Evolutionary conservation across 2,797 vertebrate genomes (phyloP).

Genomic region (Oreochromis grahami): DNA sequence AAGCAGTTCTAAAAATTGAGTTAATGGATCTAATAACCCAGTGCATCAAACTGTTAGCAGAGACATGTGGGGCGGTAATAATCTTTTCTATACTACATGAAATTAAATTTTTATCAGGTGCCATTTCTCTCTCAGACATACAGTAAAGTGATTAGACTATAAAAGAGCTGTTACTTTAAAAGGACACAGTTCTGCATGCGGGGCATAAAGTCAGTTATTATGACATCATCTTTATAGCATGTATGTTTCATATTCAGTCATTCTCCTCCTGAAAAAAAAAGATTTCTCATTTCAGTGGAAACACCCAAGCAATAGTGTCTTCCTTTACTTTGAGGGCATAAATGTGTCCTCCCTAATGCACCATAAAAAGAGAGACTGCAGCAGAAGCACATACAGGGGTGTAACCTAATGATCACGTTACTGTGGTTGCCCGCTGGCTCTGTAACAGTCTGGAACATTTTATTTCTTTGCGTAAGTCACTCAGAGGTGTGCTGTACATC

Average conservation of each 20-base stretch:
- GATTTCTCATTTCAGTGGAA: constrained; percentile 4
- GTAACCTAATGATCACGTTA: constrained; percentile 51
- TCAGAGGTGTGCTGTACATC: constrained; percentile 28
- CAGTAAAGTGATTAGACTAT: background rate
- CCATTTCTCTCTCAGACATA: background rate
- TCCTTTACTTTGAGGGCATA: constrained; percentile 10
- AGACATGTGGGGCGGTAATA: background rate
- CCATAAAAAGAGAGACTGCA: constrained; percentile 28
- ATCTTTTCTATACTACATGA: background rate
- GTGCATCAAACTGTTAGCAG: background rate
- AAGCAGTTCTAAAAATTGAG: background rate
- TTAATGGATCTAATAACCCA: background rate
- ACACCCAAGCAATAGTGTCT: constrained; percentile 1
- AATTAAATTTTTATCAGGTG: background rate
- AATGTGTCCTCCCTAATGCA: constrained; percentile 34
- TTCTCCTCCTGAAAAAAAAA: background rate
- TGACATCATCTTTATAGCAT: background rate
- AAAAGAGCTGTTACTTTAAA: background rate
- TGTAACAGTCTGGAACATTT: constrained; percentile 48
- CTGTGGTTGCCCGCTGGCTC: constrained; percentile 22
- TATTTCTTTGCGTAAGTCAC: constrained; percentile 38
- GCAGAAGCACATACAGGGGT: background rate
- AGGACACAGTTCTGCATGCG: background rate
- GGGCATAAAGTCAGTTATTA: background rate
- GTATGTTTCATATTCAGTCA: background rate